Conservation (phyloP, 2,888 invertebrate species). For the Drosophila kuntzei region DNA sequence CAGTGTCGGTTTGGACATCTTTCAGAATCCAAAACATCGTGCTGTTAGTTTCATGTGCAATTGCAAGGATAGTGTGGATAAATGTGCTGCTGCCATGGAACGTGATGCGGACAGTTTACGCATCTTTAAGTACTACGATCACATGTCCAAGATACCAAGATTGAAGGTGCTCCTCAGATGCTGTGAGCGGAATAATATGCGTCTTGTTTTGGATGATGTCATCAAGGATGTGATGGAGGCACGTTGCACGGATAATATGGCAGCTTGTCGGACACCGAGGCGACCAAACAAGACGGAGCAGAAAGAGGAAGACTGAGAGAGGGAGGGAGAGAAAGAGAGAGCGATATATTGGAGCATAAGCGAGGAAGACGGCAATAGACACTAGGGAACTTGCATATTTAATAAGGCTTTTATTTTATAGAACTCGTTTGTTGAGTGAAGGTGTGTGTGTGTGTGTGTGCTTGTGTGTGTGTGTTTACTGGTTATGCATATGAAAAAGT, state of each 20-base stretch:
- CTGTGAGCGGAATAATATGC: constrained; percentile 42
- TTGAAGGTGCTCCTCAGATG: constrained; percentile 56
- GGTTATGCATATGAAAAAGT: constrained; percentile 21
- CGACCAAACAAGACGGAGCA: not conserved
- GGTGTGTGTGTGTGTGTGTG: not conserved
- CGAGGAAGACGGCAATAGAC: not conserved
- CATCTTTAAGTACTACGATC: constrained; percentile 72
- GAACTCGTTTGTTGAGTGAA: constrained; percentile 58
- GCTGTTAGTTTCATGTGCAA: constrained; percentile 58
- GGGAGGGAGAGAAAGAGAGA: not conserved
- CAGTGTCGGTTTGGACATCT: constrained; percentile 62
- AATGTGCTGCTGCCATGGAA: constrained; percentile 30
- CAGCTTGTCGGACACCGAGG: constrained; percentile 25
- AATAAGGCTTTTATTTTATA: constrained; percentile 32
- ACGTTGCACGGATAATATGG: constrained; percentile 31
- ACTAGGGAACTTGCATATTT: constrained; percentile 23
- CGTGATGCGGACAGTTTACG: constrained; percentile 11
- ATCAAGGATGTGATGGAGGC: constrained; percentile 42
- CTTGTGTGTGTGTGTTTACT: constrained; percentile 4
- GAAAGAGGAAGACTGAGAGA: not conserved
- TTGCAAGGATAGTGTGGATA: constrained; percentile 29
- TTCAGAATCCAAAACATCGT: constrained; percentile 25
- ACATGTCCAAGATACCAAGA: constrained; percentile 67
- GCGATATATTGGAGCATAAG: not conserved
- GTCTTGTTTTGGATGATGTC: constrained; percentile 54